Percentiles rank a stretch among this genome's conserved stretches.
Conservation (phyloP, 2,888 invertebrate genomes). For the Drosophila sordidula region DNA sequence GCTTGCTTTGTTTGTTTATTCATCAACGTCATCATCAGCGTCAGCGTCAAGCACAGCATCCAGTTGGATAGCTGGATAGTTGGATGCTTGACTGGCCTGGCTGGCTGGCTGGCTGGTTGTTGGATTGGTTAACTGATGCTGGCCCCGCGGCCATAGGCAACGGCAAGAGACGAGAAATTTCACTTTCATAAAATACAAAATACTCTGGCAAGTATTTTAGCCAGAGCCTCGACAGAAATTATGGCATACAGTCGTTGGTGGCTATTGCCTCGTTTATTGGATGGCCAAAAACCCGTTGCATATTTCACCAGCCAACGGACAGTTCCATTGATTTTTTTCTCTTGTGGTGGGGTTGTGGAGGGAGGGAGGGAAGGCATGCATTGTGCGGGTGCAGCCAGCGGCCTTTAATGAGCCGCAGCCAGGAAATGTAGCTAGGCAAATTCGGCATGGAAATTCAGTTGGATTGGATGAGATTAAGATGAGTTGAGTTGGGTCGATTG, state of each 20-base stretch:
- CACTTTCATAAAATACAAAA: constrained; percentile 63
- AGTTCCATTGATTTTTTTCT: constrained; percentile 34
- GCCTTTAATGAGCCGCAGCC: constrained; percentile 54
- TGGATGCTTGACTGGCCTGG: constrained; percentile 22
- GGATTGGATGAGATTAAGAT: constrained; percentile 32
- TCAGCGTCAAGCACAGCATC: constrained; percentile 61
- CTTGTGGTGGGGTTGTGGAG: background rate
- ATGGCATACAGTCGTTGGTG: constrained; percentile 47
- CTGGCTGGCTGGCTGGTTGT: constrained; percentile 15
- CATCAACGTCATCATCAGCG: constrained; percentile 67
- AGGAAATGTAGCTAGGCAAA: constrained; percentile 51
- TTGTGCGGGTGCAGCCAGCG: constrained; percentile 68
- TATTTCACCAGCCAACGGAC: constrained; percentile 46
- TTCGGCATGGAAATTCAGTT: constrained; percentile 42
- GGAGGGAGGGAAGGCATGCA: constrained; percentile 16
- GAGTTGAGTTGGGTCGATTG: constrained; percentile 37
- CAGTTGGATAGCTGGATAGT: constrained; percentile 49
- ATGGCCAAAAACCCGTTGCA: constrained; percentile 53
- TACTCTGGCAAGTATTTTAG: constrained; percentile 52
- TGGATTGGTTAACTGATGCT: constrained; percentile 42
- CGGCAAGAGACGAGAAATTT: constrained; percentile 51
- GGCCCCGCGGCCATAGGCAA: constrained; percentile 51
- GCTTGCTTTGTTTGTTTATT: constrained; percentile 63
- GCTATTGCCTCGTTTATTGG: constrained; percentile 36
- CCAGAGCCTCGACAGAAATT: constrained; percentile 47